These are phyloP conservation scores for Conus betulinus DNA, from an alignment of 1,140 invertebrate species.

Conservation along the genomic window DNA sequence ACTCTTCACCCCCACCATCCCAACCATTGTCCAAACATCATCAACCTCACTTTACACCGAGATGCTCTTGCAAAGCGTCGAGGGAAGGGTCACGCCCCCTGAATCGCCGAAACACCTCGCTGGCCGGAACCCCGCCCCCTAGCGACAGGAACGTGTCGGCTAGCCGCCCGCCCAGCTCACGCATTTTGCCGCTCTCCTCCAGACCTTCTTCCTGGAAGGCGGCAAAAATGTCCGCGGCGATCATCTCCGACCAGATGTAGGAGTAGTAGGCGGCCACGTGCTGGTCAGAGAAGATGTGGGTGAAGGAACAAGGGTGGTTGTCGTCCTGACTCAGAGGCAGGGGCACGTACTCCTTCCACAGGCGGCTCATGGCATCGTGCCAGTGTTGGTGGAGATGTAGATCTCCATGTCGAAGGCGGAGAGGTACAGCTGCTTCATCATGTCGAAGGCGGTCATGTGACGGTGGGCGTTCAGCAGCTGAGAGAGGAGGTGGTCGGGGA, in stretches of 20 bases:
- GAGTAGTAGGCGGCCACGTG: conserved; percentile 76
- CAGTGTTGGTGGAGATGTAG: conserved; percentile 77
- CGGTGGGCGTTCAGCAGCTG: conserved; percentile 86
- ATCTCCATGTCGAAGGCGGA: conserved; percentile 91
- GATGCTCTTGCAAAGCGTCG: conserved; percentile 73
- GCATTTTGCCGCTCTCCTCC: conserved; percentile 63
- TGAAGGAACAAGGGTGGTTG: conserved; percentile 85
- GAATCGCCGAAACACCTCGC: conserved; percentile 92
- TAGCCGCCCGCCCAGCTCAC: conserved; percentile 79
- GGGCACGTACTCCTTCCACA: conserved; percentile 39
- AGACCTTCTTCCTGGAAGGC: conserved; percentile 85
- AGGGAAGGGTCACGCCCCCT: conserved; percentile 92
- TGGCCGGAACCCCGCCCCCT: conserved; percentile 86
- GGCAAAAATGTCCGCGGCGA: conserved; percentile 92
- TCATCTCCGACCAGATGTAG: conserved; percentile 81
- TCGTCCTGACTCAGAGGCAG: conserved; percentile 40
- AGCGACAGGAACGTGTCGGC: conserved; percentile 89
- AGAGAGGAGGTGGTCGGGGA: conserved; percentile 82
- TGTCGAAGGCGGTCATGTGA: conserved; percentile 85
- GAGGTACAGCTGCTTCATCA: conserved; percentile 87
- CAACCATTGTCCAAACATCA: background rate
- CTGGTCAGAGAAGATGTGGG: conserved; percentile 74
- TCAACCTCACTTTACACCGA: conserved; percentile 32
- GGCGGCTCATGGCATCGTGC: conserved; percentile 31
- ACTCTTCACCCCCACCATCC: background rate